phyloP scores from a whole-genome alignment of 2,888 invertebrate species.

The Drosophila affinis region DNA sequence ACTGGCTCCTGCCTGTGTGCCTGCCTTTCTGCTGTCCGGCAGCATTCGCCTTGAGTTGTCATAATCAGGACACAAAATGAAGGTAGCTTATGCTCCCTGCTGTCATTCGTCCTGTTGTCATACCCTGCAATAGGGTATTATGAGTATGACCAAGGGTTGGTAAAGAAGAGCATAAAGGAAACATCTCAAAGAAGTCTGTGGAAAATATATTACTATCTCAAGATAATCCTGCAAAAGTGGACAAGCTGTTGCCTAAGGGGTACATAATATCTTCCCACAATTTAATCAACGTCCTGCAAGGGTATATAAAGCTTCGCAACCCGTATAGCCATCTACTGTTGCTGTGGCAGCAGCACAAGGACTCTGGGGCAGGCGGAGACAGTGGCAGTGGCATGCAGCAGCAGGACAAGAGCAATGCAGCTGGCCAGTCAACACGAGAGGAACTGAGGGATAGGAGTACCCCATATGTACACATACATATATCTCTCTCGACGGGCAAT shows the following conservation, averaged over 20 bases:
- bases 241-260: neutral
- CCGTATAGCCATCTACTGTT: neutral
- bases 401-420: constrained; percentile 54
- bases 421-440: constrained; percentile 51
- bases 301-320: neutral
- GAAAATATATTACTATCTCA: no score
- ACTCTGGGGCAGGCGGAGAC: constrained; percentile 30
- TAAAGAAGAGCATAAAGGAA: no score
- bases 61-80: constrained; percentile 72
- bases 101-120: constrained; percentile 39
- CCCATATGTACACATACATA: constrained; percentile 12
- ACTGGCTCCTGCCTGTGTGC: neutral
- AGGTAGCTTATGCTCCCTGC: constrained; percentile 58
- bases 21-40: constrained; percentile 45
- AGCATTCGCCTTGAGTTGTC: constrained; percentile 72
- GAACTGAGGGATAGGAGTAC: constrained; percentile 27
- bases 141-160: no score
- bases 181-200: no score
- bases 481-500: constrained; percentile 35
- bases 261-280: neutral
- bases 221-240: neutral
- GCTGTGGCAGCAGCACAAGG: constrained; percentile 49
- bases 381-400: constrained; percentile 13
- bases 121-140: neutral
- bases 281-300: neutral